Evolutionary conservation across 2,113 vertebrate species (phyloP).

Genomic region (Labeo catla): DNA sequence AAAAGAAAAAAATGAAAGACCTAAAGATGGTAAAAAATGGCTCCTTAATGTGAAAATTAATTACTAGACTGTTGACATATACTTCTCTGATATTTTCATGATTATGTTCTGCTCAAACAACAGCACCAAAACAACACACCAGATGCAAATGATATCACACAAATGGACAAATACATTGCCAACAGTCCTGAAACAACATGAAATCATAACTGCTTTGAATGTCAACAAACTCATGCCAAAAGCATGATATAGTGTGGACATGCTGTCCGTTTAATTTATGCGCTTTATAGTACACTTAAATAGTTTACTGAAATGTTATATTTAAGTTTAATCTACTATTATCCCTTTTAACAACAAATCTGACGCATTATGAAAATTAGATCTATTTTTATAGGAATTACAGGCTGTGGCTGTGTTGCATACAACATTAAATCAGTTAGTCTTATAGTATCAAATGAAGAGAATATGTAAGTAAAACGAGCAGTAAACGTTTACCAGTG

Average conservation of each 20-base stretch:
- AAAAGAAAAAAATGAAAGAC: no score
- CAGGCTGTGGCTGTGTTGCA: neutral
- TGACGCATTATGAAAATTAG: neutral
- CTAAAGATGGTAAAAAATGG: neutral
- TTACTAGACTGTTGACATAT: neutral
- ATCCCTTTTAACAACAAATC: neutral
- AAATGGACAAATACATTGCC: neutral
- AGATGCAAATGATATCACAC: neutral
- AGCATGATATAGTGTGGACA: neutral
- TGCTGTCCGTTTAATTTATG: neutral
- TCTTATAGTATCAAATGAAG: neutral
- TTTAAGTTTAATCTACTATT: neutral
- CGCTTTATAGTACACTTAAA: neutral
- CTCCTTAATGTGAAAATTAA: neutral
- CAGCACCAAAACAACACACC: neutral
- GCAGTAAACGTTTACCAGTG: constrained; percentile 34
- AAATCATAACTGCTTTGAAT: neutral
- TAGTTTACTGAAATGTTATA: neutral
- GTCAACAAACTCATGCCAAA: neutral
- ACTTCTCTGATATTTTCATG: neutral
- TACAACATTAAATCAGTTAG: neutral
- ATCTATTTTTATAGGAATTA: neutral
- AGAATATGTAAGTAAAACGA: neutral
- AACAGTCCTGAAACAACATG: neutral
- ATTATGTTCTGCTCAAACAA: neutral